Conservation (phyloP, 2,888 invertebrate genomes). For the Calameuta filiformis region DNA sequence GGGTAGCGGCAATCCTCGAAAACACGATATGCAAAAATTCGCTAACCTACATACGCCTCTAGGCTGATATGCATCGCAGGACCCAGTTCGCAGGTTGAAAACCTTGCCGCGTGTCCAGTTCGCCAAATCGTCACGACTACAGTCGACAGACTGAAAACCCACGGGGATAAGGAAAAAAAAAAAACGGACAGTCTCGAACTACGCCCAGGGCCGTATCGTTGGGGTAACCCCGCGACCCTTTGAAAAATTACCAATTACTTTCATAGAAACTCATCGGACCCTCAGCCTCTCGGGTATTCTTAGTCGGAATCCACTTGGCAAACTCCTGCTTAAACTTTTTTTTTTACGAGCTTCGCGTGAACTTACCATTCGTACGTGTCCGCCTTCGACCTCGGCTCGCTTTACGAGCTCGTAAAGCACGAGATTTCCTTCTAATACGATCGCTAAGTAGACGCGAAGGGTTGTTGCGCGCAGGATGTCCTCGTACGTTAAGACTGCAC, state of each 20-base stretch:
- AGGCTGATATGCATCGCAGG: slow-evolving; percentile 40
- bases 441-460: background rate
- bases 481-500: background rate
- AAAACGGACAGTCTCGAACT: background rate
- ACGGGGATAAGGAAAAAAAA: background rate
- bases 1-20: slow-evolving; percentile 13
- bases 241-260: background rate
- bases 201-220: background rate
- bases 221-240: background rate
- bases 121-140: background rate
- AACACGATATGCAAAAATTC: slow-evolving; percentile 37
- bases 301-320: background rate
- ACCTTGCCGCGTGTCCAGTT: background rate
- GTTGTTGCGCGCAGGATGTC: background rate
- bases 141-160: background rate
- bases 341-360: slow-evolving; percentile 1
- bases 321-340: background rate
- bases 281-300: background rate
- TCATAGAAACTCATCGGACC: background rate
- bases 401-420: slow-evolving; percentile 35
- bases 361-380: slow-evolving; percentile 4
- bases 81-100: background rate
- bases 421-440: slow-evolving; percentile 17
- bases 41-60: slow-evolving; percentile 37
- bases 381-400: background rate